Conservation (phyloP, 2,888 invertebrate species). For the Fissipunctia ypsillon region DNA sequence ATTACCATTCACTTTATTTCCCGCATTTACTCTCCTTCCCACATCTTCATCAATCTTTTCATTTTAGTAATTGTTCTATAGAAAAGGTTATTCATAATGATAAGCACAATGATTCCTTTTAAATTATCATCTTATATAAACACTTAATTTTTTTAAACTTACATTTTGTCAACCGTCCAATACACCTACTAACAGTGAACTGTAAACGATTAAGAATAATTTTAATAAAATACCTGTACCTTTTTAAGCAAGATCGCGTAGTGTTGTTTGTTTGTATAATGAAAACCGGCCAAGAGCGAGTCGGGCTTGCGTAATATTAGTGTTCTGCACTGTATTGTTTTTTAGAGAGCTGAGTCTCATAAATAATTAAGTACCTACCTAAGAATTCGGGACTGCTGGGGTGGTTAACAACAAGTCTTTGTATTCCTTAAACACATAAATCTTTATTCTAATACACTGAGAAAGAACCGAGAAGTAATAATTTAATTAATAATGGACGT, state of each 20-base stretch:
- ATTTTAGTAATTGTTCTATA: not conserved
- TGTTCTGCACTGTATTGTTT: not conserved
- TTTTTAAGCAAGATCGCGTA: not conserved
- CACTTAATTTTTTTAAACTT: not conserved
- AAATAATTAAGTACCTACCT: not conserved
- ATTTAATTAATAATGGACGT: too few species aligned
- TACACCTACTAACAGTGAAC: not conserved
- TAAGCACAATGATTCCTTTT: not conserved
- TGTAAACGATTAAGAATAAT: not conserved
- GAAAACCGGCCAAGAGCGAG: not conserved
- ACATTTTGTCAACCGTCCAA: not conserved
- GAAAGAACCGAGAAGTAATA: not conserved
- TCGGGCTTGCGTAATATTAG: not conserved
- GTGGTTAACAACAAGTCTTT: not conserved
- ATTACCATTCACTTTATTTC: too few species aligned
- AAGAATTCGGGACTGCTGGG: not conserved
- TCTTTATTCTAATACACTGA: not conserved
- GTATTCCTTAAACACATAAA: not conserved
- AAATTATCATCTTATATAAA: not conserved
- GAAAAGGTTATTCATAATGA: not conserved
- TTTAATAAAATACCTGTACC: not conserved
- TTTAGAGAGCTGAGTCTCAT: not conserved
- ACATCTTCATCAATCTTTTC: too few species aligned
- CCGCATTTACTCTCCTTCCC: too few species aligned
- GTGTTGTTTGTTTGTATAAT: not conserved